Conservation (phyloP, 2,888 invertebrate genomes). For the Eustalomyia histrio region DNA sequence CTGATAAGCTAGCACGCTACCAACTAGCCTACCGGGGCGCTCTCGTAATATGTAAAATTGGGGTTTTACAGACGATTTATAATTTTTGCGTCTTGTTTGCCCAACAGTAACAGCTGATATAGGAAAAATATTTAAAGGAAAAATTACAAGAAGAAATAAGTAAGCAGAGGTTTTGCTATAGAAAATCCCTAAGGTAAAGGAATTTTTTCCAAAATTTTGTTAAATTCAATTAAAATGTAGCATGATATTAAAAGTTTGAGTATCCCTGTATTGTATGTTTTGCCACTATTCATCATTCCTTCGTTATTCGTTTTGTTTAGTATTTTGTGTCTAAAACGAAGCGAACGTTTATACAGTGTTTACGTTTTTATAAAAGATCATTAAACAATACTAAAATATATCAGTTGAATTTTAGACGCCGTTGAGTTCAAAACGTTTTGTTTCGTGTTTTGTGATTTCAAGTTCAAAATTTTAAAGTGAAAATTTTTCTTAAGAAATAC, state of each 20-base stretch:
- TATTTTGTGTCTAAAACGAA: conserved; percentile 3
- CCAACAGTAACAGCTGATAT: too few relatives aligned
- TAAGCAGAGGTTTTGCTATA: too few relatives aligned
- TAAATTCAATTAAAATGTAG: too few relatives aligned
- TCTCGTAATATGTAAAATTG: too few relatives aligned
- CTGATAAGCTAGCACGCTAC: too few relatives aligned
- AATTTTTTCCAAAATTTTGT: too few relatives aligned
- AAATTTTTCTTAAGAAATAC: conserved; percentile 1
- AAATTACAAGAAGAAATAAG: too few relatives aligned
- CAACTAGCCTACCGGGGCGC: too few relatives aligned
- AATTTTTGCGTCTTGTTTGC: too few relatives aligned
- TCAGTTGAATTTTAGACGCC: conserved; percentile 65
- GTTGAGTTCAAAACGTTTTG: conserved; percentile 49
- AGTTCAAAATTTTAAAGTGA: neutral
- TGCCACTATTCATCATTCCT: neutral
- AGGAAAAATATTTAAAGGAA: too few relatives aligned
- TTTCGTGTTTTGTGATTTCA: neutral
- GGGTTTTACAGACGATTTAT: too few relatives aligned
- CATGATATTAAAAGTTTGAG: neutral
- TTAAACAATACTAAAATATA: conserved; percentile 34
- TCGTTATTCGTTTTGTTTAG: neutral
- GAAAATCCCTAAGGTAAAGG: too few relatives aligned
- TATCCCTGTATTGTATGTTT: neutral
- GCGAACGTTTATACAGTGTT: neutral
- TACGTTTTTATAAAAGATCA: conserved; percentile 66